phyloP scores from a whole-genome alignment of 2,113 vertebrate genomes.

The Cinclus cinclus region DNA sequence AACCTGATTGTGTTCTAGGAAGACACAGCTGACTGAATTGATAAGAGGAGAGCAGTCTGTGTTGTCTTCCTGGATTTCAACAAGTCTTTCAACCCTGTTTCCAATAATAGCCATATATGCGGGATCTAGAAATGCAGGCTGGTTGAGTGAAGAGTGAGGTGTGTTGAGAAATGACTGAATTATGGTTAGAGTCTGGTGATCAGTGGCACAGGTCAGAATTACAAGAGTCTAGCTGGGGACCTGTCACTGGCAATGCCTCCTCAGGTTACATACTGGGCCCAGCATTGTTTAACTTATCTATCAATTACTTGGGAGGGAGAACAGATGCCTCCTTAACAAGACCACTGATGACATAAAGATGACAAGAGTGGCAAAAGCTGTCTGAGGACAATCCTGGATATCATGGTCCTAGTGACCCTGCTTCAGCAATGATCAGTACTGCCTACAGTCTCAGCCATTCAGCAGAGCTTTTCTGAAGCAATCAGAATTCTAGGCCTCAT shows the following conservation, averaged over 20 bases:
- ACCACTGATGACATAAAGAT: background rate
- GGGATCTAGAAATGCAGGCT: background rate
- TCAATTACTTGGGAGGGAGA: background rate
- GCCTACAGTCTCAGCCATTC: background rate
- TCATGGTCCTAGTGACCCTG: background rate
- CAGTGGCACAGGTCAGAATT: background rate
- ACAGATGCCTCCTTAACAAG: background rate
- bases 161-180: background rate
- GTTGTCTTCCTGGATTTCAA: background rate
- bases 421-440: background rate
- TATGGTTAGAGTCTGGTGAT: background rate
- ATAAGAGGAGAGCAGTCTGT: fast-evolving
- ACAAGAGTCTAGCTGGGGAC: background rate
- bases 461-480: background rate
- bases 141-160: background rate
- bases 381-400: background rate
- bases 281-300: background rate
- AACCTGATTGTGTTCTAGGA: background rate
- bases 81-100: background rate
- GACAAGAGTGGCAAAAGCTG: background rate
- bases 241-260: background rate
- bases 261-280: background rate
- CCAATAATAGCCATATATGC: background rate
- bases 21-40: background rate
- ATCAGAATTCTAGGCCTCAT: background rate